phyloP scores from a whole-genome alignment of 2,797 vertebrate species.

The Xyrichtys novacula region DNA sequence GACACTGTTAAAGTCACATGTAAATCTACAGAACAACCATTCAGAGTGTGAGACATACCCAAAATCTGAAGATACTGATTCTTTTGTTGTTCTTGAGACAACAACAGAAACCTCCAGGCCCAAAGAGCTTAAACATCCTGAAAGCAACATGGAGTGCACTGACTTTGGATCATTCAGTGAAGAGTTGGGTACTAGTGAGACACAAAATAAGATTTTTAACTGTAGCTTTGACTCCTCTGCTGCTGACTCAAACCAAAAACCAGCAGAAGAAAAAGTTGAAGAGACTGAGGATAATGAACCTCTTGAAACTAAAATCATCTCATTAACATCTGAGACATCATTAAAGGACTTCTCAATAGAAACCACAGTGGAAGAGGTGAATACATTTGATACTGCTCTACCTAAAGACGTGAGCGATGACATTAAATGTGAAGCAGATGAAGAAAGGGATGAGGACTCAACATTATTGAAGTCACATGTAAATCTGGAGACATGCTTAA shows the following conservation, averaged over 20 bases:
- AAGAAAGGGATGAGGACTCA: slow-evolving; percentile 3
- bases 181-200: slow-evolving; percentile 26
- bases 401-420: slow-evolving; percentile 7
- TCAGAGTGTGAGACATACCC: slow-evolving; percentile 5
- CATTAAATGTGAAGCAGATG: neutral
- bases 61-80: slow-evolving; percentile 18
- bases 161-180: slow-evolving; percentile 19
- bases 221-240: neutral
- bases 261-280: neutral
- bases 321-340: neutral
- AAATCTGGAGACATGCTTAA: slow-evolving; percentile 16
- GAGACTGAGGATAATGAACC: neutral
- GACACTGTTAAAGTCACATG: neutral
- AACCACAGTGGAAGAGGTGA: slow-evolving; percentile 1
- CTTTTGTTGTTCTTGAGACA: slow-evolving; percentile 9
- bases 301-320: neutral
- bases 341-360: neutral
- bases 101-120: slow-evolving; percentile 6
- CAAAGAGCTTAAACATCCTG: neutral
- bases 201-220: too few relatives aligned
- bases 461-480: neutral
- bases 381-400: neutral
- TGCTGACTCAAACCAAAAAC: slow-evolving; percentile 12
- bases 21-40: slow-evolving; percentile 3
- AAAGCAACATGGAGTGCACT: slow-evolving; percentile 10